A percentile compares a stretch with the other conserved stretches of the same genome.
These are phyloP conservation scores for Myoxocephalus aenaeus DNA, from an alignment of 2,797 vertebrate species.

Conservation along the genomic window DNA sequence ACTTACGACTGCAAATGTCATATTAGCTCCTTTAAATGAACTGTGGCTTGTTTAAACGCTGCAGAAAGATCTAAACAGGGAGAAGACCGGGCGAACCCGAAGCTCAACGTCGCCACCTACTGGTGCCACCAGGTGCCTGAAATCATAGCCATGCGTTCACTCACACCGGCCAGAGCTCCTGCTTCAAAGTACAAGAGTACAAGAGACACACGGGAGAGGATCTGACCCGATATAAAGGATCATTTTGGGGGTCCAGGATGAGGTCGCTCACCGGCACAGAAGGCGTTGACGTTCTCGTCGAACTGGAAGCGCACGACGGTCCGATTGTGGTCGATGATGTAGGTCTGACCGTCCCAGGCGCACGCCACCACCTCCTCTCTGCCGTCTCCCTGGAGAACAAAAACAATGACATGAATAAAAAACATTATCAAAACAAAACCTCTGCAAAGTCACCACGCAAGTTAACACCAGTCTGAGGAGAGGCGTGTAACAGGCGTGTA, in stretches of 20 bases:
- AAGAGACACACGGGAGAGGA: too few relatives aligned
- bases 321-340: slow-evolving; percentile 96
- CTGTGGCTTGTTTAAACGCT: slow-evolving; percentile 31
- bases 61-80: slow-evolving; percentile 17
- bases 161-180: background rate
- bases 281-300: slow-evolving; percentile 97
- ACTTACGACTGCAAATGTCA: slow-evolving; percentile 43
- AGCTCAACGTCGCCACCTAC: slow-evolving; percentile 66
- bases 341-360: too few relatives aligned
- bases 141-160: background rate
- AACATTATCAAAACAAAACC: too few relatives aligned
- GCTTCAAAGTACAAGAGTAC: too few relatives aligned
- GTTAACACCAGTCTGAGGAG: too few relatives aligned
- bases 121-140: slow-evolving; percentile 56
- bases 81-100: background rate
- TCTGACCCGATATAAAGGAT: too few relatives aligned
- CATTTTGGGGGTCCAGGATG: background rate
- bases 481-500: too few relatives aligned
- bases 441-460: too few relatives aligned
- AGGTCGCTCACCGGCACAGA: slow-evolving; percentile 91
- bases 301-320: slow-evolving; percentile 97
- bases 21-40: slow-evolving; percentile 36
- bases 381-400: too few relatives aligned
- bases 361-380: too few relatives aligned
- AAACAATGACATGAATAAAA: too few relatives aligned